Evolutionary conservation across 2,797 vertebrate genomes (phyloP).

Genomic region (Scolopax bukidnonensis): DNA sequence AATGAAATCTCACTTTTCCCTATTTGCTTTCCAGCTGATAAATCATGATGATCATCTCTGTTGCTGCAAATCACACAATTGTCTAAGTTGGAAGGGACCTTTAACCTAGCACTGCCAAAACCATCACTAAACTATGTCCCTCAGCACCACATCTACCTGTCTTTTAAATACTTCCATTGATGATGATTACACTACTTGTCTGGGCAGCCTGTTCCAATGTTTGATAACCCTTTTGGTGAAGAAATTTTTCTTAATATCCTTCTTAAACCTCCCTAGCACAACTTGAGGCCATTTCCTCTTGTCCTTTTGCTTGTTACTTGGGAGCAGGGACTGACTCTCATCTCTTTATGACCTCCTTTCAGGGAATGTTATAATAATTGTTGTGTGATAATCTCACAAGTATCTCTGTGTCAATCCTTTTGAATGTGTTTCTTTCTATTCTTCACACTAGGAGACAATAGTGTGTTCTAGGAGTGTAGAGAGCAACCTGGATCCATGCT

Average conservation of each 20-base stretch:
- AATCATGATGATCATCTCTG: not conserved
- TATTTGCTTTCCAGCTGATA: not conserved
- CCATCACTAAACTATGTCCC: not conserved
- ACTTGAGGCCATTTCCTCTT: not conserved
- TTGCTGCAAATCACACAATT: not conserved
- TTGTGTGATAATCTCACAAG: not conserved
- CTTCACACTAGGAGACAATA: rapidly evolving
- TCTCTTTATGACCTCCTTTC: not conserved
- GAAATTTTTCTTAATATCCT: not conserved
- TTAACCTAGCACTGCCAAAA: not conserved
- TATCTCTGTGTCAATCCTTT: not conserved
- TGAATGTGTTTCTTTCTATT: not conserved
- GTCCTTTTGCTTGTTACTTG: not conserved
- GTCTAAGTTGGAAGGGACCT: not conserved
- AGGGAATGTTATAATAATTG: not conserved
- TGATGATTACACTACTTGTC: not conserved
- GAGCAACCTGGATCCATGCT: not conserved
- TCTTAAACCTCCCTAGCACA: not conserved
- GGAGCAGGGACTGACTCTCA: not conserved
- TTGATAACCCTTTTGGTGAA: not conserved
- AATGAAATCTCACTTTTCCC: not conserved
- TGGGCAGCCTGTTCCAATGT: not conserved
- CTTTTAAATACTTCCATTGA: not conserved
- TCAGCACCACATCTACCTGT: not conserved
- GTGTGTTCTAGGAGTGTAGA: not conserved